phyloP scores from a whole-genome alignment of 2,797 vertebrate species.

The Hybognathus amarus region DNA sequence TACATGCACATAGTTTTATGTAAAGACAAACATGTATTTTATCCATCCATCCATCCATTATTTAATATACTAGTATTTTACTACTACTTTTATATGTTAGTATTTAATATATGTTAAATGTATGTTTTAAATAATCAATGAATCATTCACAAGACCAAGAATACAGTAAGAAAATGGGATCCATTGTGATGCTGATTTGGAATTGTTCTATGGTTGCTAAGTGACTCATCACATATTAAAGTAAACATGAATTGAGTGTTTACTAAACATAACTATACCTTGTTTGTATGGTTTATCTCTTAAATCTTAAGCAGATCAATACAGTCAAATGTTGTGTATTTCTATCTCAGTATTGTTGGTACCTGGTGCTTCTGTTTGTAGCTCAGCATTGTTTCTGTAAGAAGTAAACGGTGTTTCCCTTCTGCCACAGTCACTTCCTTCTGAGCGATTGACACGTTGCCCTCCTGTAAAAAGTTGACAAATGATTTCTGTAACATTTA shows the following conservation, averaged over 20 bases:
- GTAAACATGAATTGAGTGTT: not conserved
- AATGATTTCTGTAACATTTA: conserved; percentile 95
- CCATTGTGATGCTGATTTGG: not conserved
- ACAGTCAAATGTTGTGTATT: not conserved
- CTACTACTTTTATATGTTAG: too few relatives aligned
- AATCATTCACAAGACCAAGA: not conserved
- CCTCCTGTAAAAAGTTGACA: conserved; percentile 86
- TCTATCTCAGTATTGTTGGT: not conserved
- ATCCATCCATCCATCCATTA: too few relatives aligned
- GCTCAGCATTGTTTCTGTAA: conserved; percentile 41
- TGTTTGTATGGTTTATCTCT: not conserved
- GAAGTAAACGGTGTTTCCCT: conserved; percentile 55
- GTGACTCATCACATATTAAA: not conserved
- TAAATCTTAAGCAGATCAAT: not conserved
- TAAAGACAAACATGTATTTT: too few relatives aligned
- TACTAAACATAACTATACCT: not conserved
- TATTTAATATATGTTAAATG: too few relatives aligned
- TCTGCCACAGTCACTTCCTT: conserved; percentile 65
- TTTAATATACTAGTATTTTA: too few relatives aligned
- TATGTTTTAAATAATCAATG: too few relatives aligned
- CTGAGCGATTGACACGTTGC: conserved; percentile 83
- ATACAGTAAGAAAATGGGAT: not conserved
- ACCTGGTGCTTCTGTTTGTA: conserved; percentile 45
- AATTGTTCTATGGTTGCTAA: not conserved
- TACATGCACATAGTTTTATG: too few relatives aligned